Evolutionary conservation across 2,113 vertebrate species (phyloP).

Genomic region (Callithrix jacchus): DNA sequence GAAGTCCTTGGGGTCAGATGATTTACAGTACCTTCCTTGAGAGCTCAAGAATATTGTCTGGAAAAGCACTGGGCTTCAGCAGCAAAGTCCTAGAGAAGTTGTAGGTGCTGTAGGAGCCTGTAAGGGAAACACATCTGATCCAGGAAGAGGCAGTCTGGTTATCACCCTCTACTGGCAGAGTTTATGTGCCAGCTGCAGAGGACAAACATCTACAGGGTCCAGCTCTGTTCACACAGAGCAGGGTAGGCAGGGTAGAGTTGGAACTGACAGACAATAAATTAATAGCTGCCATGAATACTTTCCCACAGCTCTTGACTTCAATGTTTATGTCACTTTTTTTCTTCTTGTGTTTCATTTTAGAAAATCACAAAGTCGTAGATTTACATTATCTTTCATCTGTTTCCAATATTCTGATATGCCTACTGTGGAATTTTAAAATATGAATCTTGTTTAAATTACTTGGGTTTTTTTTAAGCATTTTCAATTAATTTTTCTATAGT

Average conservation of each 20-base stretch:
- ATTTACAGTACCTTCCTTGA: background rate
- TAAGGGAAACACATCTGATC: rapidly evolving
- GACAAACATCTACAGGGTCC: rapidly evolving
- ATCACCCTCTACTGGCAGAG: background rate
- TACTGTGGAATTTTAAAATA: no score
- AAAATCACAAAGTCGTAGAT: background rate
- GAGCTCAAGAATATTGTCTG: background rate
- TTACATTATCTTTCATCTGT: background rate
- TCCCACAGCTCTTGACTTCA: background rate
- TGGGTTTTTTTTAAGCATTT: background rate
- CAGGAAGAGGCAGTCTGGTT: background rate
- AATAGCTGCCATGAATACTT: background rate
- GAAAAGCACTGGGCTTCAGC: background rate
- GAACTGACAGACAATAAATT: rapidly evolving
- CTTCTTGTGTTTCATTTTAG: background rate
- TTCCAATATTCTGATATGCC: background rate
- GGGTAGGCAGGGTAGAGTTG: background rate
- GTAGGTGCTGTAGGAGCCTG: rapidly evolving
- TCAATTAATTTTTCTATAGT: background rate
- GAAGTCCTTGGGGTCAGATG: background rate
- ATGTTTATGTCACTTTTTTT: background rate
- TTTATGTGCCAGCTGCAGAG: no score
- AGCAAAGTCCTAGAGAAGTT: background rate
- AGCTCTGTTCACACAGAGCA: background rate
- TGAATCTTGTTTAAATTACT: background rate